Base-by-base conservation (phyloP, 2,888 invertebrate genomes). In the Laothoe populi region DNA sequence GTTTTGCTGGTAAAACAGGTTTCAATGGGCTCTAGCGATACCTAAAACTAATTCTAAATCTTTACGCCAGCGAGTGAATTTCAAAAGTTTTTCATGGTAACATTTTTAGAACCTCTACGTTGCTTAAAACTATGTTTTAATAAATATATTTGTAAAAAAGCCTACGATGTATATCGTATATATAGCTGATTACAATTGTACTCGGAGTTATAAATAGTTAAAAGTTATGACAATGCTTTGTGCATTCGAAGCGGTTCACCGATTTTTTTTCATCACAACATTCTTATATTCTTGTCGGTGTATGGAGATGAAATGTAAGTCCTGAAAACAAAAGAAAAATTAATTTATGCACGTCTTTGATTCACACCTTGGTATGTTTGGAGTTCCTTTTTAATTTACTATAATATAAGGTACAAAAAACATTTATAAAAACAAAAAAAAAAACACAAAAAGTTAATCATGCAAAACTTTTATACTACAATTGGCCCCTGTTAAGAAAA, bases 271-370 rank as follows among this genome's bases (percentile, higher is more conserved):
- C 57, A 64, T 94, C 89, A 94, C 88, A 94, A 87, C 93, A 94
- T 93, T 83, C 94, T 90, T 86, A 95, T 91, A 80, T 95, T 95
- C 84, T 94, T 95, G 87, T 95, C 95, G 66, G 94, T 93, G 84
- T 93, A 94, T 65, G 95, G 95, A 76, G 95, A 95, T 78, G 94
- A 93, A 85, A 95, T 95, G 93, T 95, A 95, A 72, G 94, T 93
- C 85, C 95, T 95, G 94, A 40, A 93, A 94, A 76, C 77, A 71
- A 69, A 76, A 66, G 68, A 62, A 67, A 62, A 67, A 58, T 35
- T 11, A 35, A 64, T 31, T 21, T 42, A 10, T 45, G 35, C 10
- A 46, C 16, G 16, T 16, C 4, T 1, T 1, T 7, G 2, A 1
- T 2, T 16, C 45, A 21, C 11, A 49, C 31, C 16, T 49, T 31